Evolutionary conservation across 2,888 invertebrate genomes (phyloP), one percentile per base, ranked within the genome.

Genomic region (Cataglyphis albicans): DNA sequence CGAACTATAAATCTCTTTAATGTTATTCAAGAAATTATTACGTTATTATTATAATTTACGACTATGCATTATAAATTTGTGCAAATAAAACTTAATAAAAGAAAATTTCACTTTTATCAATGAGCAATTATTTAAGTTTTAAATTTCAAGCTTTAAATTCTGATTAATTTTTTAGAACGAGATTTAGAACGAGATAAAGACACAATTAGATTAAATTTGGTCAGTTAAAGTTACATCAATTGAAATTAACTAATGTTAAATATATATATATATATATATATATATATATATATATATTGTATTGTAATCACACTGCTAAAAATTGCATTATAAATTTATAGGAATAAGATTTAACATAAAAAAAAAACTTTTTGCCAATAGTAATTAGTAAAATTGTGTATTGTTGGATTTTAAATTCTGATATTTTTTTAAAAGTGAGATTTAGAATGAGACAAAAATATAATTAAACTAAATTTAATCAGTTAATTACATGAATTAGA

Each of bases 121-220:
- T n/a, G n/a, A 52, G 2, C n/a, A 52, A n/a, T n/a, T n/a, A n/a
- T n/a, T 52, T 1, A n/a, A 52, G 4, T 52, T 48, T 18, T 18
- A 18, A 18, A 48, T 48, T 52, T 52, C 6, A 6, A 52, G 48
- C 6, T 52, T 59, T 29, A 59, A 29, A 59, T 59, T 59, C 18
- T 25, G 6, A 59, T 25, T 15, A 29, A 29, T 32, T 32, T 21
- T 18, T 10, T n/a, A n/a, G n/a, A n/a, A n/a, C n/a, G 5, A 65
- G 15, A 64, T 44, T 41, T 44, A 64, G 10, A 44, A 44, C n/a
- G 10, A 48, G 44, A 64, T 64, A 64, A 48, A 64, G 5, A 0
- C 55, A 55, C 3, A 59, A 41, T 73, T 73, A 59, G 25, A 59
- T 15, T n/a, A 41, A 41, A 73, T 59, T 29, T 18, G 29, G 18